Evolutionary conservation across 2,888 invertebrate genomes (phyloP).

Genomic region (Stomorhina lunata): DNA sequence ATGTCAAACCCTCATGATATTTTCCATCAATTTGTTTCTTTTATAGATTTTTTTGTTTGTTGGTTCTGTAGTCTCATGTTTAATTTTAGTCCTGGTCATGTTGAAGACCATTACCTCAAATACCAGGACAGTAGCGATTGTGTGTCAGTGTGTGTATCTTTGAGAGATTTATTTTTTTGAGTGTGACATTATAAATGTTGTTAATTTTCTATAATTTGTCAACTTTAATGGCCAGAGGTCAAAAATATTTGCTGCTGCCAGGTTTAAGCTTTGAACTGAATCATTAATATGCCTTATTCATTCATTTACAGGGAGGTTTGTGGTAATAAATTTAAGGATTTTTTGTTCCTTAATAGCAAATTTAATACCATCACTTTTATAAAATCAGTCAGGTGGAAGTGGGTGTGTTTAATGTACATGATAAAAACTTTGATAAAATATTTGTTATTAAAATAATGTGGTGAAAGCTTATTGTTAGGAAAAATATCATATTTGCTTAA

Average conservation of each 20-base stretch:
- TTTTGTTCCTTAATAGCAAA: background rate
- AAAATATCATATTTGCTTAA: no score
- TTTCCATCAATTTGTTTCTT: constrained; percentile 43
- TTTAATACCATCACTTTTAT: background rate
- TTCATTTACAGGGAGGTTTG: background rate
- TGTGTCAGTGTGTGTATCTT: background rate
- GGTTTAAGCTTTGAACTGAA: constrained; percentile 23
- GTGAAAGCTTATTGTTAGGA: no score
- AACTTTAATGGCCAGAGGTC: constrained; percentile 47
- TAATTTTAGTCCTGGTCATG: constrained; percentile 50
- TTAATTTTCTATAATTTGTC: constrained; percentile 62
- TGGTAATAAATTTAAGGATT: constrained; percentile 3
- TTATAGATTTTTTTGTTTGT: background rate
- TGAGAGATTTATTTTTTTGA: background rate
- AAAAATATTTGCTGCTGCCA: constrained; percentile 23
- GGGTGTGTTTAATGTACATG: no score
- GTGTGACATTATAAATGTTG: constrained; percentile 47
- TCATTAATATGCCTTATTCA: constrained; percentile 17
- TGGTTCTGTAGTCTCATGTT: constrained; percentile 7
- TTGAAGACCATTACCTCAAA: constrained; percentile 32
- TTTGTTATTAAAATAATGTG: no score
- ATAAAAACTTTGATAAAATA: no score
- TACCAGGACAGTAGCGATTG: background rate
- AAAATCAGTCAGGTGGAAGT: background rate
- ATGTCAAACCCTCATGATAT: constrained; percentile 41